Base-by-base conservation (phyloP, 2,888 invertebrate species). In the Timema podura region DNA sequence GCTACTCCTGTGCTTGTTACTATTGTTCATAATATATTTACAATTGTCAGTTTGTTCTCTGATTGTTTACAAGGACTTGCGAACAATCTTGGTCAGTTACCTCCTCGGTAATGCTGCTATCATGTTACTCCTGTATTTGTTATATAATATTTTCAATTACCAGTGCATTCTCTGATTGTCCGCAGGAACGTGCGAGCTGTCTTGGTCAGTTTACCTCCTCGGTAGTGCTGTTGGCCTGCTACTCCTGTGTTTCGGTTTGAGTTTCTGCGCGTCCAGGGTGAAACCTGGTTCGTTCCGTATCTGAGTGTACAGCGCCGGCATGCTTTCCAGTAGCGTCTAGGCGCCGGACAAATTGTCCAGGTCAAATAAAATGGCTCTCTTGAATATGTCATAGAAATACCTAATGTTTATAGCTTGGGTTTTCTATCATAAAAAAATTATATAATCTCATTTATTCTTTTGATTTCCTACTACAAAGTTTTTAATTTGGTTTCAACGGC, bases 81-180 rank as follows among this genome's bases (percentile, higher is more conserved):
- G 82, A 85, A 74, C 79, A 86, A 70, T 86, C 86, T 71, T 86
- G 85, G 85, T 86, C 86, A 69, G 81, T 72, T 84, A 85, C 79
- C 80, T 86, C 74, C 80, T 86, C 74, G 81, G 82, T 47, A 81
- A 81, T 71, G 84, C 85, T 49, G 83, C 85, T 72, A 81, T 82
- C 45, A 79, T 85, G 49, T 81, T 85, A 73, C 77, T 85, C 76
- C 77, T 85, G 71, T 86, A 85, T 79, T 85, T 85, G n/a, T 30
- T 30, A 30, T 30, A 30, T 30, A 30, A 30, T 30, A 30, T 30
- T 30, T 30, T 1, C 30, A 30, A 30, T 30, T 30, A 30, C 30
- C 30, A 30, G 30, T 30, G 30, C 30, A 30, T 30, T 30, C 3
- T 30, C 30, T 30, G 30, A 30, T 30, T 57, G 57, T 61, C 13